These are phyloP conservation scores for Brachypalpus laphriformis DNA, from an alignment of 2,888 invertebrate species.

Conservation along the genomic window DNA sequence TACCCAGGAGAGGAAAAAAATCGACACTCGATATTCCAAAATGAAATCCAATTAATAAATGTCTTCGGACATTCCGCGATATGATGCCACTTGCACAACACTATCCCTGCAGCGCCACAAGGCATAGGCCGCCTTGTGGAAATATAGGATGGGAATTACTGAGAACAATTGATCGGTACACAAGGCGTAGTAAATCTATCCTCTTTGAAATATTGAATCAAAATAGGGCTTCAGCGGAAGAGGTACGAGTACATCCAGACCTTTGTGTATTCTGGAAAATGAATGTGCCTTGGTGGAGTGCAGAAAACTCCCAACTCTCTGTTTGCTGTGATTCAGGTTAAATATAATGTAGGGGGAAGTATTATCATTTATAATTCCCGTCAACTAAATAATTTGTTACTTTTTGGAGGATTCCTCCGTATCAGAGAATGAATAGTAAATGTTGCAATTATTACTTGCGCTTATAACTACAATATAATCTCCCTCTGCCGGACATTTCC, in stretches of 20 bases:
- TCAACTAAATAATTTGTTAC: not conserved
- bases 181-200: conserved; percentile 65
- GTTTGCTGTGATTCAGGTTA: not conserved
- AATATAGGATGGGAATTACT: conserved; percentile 61
- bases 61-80: conserved; percentile 67
- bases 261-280: not conserved
- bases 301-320: not conserved
- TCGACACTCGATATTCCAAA: conserved; percentile 70
- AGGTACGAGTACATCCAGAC: conserved; percentile 38
- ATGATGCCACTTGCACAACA: conserved; percentile 64
- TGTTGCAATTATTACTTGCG: no score
- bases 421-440: no score
- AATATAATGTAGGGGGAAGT: not conserved
- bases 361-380: conserved; percentile 31
- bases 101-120: conserved; percentile 47
- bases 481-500: no score
- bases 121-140: conserved; percentile 26
- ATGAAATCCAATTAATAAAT: conserved; percentile 74
- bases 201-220: conserved; percentile 68
- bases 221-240: conserved; percentile 65
- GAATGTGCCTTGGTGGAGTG: not conserved
- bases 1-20: conserved; percentile 31
- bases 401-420: not conserved
- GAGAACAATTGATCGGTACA: conserved; percentile 61
- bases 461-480: no score